Conservation (phyloP, 1,140 invertebrate species). For the Trichomalopsis sarcophagae region DNA sequence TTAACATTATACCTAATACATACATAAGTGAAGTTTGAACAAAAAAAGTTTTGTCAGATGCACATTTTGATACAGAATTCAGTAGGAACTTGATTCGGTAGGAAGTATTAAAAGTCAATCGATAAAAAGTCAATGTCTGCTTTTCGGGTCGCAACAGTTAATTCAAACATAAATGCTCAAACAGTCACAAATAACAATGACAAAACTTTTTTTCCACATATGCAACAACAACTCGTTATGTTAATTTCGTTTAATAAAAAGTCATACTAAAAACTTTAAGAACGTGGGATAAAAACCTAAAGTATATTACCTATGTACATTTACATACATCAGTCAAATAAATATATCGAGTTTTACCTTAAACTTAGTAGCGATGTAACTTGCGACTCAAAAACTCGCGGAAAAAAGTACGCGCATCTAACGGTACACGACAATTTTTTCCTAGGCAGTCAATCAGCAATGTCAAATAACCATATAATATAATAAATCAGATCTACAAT, state of each 20-base stretch:
- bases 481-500: constrained; percentile 32
- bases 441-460: background rate
- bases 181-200: constrained; percentile 1
- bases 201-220: constrained; percentile 22
- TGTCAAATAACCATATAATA: background rate
- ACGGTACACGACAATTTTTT: background rate
- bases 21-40: background rate
- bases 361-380: constrained; percentile 28
- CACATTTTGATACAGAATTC: constrained; percentile 14
- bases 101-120: background rate
- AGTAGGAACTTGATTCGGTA: constrained; percentile 27
- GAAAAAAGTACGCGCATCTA: background rate
- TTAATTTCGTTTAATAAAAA: constrained; percentile 16
- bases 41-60: constrained; percentile 41
- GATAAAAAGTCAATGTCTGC: background rate
- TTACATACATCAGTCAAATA: constrained; percentile 73
- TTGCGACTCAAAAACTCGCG: background rate
- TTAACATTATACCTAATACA: constrained; percentile 41
- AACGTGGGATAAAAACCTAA: constrained; percentile 6
- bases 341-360: constrained; percentile 59
- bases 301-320: constrained; percentile 65
- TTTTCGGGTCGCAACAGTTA: background rate
- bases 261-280: constrained; percentile 15
- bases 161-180: constrained; percentile 26
- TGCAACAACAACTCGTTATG: background rate